phyloP scores from a whole-genome alignment of 2,113 vertebrate species.

The Xiphophorus hellerii region DNA sequence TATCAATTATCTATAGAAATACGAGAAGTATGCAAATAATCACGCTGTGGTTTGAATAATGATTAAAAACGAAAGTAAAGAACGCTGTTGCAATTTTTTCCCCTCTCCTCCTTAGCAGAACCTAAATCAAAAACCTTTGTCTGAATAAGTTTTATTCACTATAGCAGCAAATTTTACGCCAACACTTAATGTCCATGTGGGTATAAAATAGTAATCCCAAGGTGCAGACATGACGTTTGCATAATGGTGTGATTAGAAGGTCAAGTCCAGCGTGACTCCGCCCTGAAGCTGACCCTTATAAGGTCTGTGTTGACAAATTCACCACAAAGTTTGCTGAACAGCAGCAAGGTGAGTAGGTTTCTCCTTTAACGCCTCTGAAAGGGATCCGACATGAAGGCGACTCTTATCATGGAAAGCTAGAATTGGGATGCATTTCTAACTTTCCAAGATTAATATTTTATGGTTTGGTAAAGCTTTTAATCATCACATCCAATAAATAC shows the following conservation, averaged over 20 bases:
- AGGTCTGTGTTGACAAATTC: neutral
- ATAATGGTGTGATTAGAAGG: neutral
- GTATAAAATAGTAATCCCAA: neutral
- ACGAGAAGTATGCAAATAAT: neutral
- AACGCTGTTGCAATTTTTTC: neutral
- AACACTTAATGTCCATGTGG: neutral
- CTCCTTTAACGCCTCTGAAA: neutral
- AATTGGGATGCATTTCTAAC: neutral
- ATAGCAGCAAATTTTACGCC: neutral
- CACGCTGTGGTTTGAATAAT: neutral
- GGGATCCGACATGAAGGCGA: neutral
- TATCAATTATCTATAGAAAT: neutral
- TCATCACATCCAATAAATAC: neutral
- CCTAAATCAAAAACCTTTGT: neutral
- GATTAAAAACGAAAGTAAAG: neutral
- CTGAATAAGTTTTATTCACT: neutral
- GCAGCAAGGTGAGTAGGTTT: constrained; percentile 8
- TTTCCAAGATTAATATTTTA: neutral
- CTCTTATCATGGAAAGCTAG: neutral
- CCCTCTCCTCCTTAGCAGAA: neutral
- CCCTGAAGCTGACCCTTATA: accelerated
- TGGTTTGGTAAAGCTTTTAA: neutral
- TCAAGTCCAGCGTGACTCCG: neutral
- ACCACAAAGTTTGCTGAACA: neutral
- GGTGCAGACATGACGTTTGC: neutral